Evolutionary conservation across 2,888 invertebrate species (phyloP), one percentile per base, ranked within the genome.

Genomic region (Hyalella azteca): DNA sequence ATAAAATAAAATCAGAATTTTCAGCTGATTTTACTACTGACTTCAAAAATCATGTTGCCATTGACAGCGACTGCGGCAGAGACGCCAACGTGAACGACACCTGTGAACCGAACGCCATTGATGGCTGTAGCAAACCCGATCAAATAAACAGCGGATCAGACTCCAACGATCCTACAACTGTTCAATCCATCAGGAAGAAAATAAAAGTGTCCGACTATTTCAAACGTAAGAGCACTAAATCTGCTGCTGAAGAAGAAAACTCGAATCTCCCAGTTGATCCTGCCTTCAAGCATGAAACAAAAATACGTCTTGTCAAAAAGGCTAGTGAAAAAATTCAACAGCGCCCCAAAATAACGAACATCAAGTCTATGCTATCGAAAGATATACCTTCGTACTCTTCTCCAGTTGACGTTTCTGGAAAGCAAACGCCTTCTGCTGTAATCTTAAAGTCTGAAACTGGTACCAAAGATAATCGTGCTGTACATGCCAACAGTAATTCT

Each of bases 311-410:
- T 54, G 26, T 54, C 22, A 54, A 26, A 15, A 1, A 15, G n/a
- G n/a, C 26, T 5, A 9, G 26, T 26, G 26, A 54, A 5, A 54
- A 9, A 2, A 7, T 22, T 1, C 22, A 54, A 26, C 3, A 15
- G 39, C 66, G 66, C 29, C 66, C 66, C 3, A n/a, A 66, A 36
- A 32, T 66, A 11, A 59, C 59, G 7, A 66, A 66, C 19, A 66
- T 66, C 36, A 66, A 66, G 66, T 66, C 66, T 9, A 66, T 66
- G 66, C 66, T 66, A 19, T 66, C 66, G 15, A 19, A 32, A 19
- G 19, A 66, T 39, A 29, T 66, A 29, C 66, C 66, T 1, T 32
- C 32, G 66, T 66, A 66, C 26, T 7, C 54, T 22, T 22, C 54
- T 26, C 26, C 22, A 4, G 54, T n/a, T n/a, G n/a, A 11, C 54